These are phyloP conservation scores for Ceratosolen solmsi DNA, from an alignment of 1,140 invertebrate genomes.

Conservation along the genomic window DNA sequence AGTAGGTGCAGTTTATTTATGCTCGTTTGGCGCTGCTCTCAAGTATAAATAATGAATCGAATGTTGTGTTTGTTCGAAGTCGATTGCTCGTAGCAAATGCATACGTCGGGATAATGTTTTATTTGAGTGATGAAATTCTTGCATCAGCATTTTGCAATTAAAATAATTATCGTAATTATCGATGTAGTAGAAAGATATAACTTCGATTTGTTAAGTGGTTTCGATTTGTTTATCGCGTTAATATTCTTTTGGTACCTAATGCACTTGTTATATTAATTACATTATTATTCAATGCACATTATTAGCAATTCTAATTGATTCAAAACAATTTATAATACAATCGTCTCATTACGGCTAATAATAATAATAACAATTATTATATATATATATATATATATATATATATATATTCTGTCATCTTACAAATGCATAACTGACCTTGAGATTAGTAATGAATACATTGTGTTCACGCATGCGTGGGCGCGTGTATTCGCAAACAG, in stretches of 20 bases:
- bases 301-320: neutral
- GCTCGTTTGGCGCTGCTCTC: neutral
- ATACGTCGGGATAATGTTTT: neutral
- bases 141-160: constrained; percentile 47
- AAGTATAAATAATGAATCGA: constrained; percentile 22
- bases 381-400: too few relatives aligned
- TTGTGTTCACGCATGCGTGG: too few relatives aligned
- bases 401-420: neutral
- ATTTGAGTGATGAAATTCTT: constrained; percentile 42
- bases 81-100: constrained; percentile 37
- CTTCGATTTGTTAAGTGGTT: constrained; percentile 1
- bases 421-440: neutral
- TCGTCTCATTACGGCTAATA: neutral
- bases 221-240: constrained; percentile 30
- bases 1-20: constrained; percentile 26
- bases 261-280: neutral
- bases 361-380: too few relatives aligned
- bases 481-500: too few relatives aligned
- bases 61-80: neutral
- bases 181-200: constrained; percentile 13
- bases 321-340: neutral
- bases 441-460: too few relatives aligned
- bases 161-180: constrained; percentile 46
- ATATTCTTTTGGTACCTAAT: neutral
- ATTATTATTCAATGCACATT: neutral